A percentile compares a stretch with the other conserved stretches of the same genome.
phyloP scores from a whole-genome alignment of 1,140 invertebrate species.

The Megalonaias nervosa region DNA sequence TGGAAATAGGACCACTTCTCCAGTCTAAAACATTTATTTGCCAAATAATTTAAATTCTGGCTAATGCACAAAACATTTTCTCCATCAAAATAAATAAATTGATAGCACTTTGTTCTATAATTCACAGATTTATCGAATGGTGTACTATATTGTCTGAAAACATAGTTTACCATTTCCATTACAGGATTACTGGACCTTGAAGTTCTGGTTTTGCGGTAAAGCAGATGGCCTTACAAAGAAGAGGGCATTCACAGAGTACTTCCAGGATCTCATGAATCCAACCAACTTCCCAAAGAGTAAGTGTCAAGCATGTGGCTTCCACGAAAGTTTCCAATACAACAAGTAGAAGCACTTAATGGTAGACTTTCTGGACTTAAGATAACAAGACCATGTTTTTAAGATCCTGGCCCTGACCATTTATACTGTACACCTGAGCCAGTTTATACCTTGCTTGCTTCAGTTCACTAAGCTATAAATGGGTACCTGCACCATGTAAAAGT shows the following conservation, averaged over 20 bases:
- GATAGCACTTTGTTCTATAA: neutral
- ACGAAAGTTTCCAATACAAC: too few species aligned
- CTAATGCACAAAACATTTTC: neutral
- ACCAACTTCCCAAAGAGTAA: slow-evolving; percentile 62
- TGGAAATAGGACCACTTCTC: neutral
- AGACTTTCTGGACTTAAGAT: too few species aligned
- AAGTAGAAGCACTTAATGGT: too few species aligned
- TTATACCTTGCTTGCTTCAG: too few species aligned
- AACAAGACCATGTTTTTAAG: too few species aligned
- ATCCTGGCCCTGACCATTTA: too few species aligned
- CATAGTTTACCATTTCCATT: neutral
- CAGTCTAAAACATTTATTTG: neutral
- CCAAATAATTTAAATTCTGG: neutral
- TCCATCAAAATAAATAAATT: neutral
- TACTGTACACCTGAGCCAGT: too few species aligned
- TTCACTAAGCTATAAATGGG: too few species aligned
- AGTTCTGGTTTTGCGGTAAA: slow-evolving; percentile 62
- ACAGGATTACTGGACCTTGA: slow-evolving; percentile 63
- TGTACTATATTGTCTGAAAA: neutral
- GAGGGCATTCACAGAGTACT: slow-evolving; percentile 62
- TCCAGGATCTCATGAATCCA: slow-evolving; percentile 62
- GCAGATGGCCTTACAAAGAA: slow-evolving; percentile 61
- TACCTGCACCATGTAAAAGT: too few species aligned
- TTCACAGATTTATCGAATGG: neutral
- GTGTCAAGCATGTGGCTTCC: neutral